phyloP scores from a whole-genome alignment of 1,140 invertebrate species.

The Colletes gigas region DNA sequence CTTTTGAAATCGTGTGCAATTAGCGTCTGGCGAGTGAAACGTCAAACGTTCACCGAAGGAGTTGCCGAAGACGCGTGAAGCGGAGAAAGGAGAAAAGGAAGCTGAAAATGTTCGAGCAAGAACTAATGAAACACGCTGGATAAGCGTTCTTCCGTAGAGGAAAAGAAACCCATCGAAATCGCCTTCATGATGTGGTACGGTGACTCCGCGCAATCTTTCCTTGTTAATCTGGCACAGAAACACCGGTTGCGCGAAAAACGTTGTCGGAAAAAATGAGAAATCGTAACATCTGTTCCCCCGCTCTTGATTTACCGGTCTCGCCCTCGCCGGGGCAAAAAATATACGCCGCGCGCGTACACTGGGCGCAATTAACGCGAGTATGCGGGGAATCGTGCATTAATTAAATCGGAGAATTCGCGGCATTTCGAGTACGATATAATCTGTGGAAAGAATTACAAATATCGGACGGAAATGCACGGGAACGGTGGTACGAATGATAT shows the following conservation, averaged over 20 bases:
- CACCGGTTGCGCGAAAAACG: background rate
- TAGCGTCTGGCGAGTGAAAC: no score
- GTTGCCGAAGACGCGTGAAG: background rate
- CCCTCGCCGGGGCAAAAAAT: background rate
- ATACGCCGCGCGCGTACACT: background rate
- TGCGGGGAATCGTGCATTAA: background rate
- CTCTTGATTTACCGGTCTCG: background rate
- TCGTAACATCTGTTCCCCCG: background rate
- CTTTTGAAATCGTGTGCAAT: background rate
- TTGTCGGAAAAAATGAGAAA: background rate
- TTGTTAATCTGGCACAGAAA: conserved; percentile 27
- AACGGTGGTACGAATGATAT: no score
- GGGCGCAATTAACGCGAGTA: background rate
- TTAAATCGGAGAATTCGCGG: background rate
- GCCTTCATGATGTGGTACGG: conserved; percentile 60
- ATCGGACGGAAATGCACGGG: no score
- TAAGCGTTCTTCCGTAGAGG: conserved; percentile 1
- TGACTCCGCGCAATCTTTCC: conserved; percentile 25
- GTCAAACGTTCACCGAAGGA: no score
- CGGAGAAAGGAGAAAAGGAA: background rate
- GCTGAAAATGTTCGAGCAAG: conserved; percentile 16
- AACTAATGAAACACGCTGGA: conserved; percentile 10
- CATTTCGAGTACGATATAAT: no score
- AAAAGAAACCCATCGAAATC: conserved; percentile 38
- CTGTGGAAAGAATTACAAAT: no score